Evolutionary conservation across 2,797 vertebrate species (phyloP).

Genomic region (Leptatherina wallacei): DNA sequence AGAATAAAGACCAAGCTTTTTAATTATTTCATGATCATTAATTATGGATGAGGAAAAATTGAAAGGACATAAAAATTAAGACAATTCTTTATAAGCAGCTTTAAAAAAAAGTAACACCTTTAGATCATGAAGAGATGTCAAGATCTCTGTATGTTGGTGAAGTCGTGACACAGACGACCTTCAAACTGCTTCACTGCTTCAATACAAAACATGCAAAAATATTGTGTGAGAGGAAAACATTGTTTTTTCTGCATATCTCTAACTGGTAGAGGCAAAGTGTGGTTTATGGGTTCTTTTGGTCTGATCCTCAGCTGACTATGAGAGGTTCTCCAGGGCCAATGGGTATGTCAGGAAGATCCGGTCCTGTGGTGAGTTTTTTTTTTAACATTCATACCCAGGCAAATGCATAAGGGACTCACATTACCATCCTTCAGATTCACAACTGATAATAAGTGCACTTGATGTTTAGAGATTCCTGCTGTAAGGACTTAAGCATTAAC

Average conservation of each 20-base stretch:
- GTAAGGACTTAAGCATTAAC: not conserved
- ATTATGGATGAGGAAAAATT: not conserved
- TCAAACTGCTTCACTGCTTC: not conserved
- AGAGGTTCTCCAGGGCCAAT: conserved; percentile 92
- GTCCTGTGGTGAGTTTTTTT: conserved; percentile 90
- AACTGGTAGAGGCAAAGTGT: not conserved
- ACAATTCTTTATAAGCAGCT: not conserved
- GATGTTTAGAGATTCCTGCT: conserved; percentile 22
- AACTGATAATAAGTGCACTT: conserved; percentile 30
- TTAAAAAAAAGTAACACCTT: not conserved
- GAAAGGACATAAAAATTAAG: not conserved
- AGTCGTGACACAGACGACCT: no score
- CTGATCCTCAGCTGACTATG: conserved; percentile 89
- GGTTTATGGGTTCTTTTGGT: conserved; percentile 46
- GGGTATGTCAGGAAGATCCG: conserved; percentile 93
- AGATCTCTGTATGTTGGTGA: not conserved
- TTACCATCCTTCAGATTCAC: conserved; percentile 24
- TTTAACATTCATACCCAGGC: not conserved
- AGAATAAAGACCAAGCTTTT: not conserved
- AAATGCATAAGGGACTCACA: not conserved
- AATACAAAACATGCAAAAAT: not conserved
- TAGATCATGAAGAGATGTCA: not conserved
- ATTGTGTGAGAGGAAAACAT: not conserved
- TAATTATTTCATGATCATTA: not conserved
- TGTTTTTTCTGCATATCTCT: not conserved